Evolutionary conservation across 2,113 vertebrate genomes (phyloP), one percentile per base, ranked within the genome.

Genomic region (Opisthocomus hoazin): DNA sequence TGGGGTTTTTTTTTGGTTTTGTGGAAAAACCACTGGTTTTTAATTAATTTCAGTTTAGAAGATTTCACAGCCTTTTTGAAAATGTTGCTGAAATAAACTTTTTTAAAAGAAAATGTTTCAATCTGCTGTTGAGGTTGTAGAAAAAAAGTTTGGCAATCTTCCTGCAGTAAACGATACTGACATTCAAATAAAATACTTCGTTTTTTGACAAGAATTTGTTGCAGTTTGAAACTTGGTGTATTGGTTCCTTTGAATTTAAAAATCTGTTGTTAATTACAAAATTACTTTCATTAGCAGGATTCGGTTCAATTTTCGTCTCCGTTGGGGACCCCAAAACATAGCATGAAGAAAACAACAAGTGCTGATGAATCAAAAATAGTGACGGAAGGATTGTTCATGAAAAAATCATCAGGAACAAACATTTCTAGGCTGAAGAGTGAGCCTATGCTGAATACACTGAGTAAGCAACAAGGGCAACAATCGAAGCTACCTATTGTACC

Each of bases 301-400:
- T 98, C 97, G 8, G 98, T 98, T 84, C 98, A 94, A 21, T 97
- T 97, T 88, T 94, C 98, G 34, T 98, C 98, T 46, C 98, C 98
- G 58, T 73, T 81, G 74, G 96, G 97, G 65, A 98, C 98, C 7
- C 97, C 98, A 10, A 96, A 97, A 51, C 97, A 97, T 4, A 77
- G 43, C 36, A 6, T 73, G 90, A 97, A 78, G 94, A 97, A 95
- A 95, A 93, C 73, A 50, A 68, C 81, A 5, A 97, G 73, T 71
- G 65, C 92, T 8, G 97, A 98, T 34, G 97, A 98, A 22, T 84
- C 97, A 68, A 93, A 76, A 94, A 89, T 2, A 82, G 71, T 4
- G 3, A 69, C 61, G 18, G 94, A 97, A 79, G 97, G 96, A 9
- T 78, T 98, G 54, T 90, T 97, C 68, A 96, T 97, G 97, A 96